A percentile compares a stretch with the other conserved stretches of the same genome.
phyloP scores from a whole-genome alignment of 2,888 invertebrate genomes.

The Noctua pronuba region DNA sequence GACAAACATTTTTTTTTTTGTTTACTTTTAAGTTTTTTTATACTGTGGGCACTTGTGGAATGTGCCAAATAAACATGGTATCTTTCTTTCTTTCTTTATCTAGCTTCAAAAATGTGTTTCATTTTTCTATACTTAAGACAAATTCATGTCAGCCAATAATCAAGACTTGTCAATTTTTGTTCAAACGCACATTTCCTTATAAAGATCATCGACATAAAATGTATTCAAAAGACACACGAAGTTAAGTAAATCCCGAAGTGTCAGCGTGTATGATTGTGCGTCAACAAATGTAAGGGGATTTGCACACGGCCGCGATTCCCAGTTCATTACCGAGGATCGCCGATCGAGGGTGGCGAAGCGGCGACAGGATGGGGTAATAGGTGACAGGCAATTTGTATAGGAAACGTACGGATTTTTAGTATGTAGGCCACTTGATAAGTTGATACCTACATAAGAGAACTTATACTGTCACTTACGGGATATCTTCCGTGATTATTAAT shows the following conservation, averaged over 20 bases:
- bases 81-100: too few species aligned
- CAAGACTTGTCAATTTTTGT: neutral
- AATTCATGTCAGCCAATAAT: neutral
- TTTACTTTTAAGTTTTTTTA: neutral
- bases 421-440: neutral
- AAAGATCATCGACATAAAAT: neutral
- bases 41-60: neutral
- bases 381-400: neutral
- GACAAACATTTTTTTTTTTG: neutral
- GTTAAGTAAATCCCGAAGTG: constrained; percentile 35
- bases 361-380: constrained; percentile 34
- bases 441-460: too few species aligned
- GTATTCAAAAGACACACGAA: constrained; percentile 16
- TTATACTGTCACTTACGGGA: too few species aligned
- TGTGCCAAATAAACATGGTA: neutral
- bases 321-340: constrained; percentile 73
- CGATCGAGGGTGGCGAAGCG: constrained; percentile 20
- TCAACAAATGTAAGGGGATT: constrained; percentile 77
- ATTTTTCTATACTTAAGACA: neutral
- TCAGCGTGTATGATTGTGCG: constrained; percentile 63
- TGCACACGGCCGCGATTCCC: constrained; percentile 62
- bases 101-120: neutral
- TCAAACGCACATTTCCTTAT: neutral
- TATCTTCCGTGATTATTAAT: too few species aligned
- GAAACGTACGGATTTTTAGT: neutral